Evolutionary conservation across 1,140 invertebrate genomes (phyloP).

Genomic region (Temnothorax longispinosus): DNA sequence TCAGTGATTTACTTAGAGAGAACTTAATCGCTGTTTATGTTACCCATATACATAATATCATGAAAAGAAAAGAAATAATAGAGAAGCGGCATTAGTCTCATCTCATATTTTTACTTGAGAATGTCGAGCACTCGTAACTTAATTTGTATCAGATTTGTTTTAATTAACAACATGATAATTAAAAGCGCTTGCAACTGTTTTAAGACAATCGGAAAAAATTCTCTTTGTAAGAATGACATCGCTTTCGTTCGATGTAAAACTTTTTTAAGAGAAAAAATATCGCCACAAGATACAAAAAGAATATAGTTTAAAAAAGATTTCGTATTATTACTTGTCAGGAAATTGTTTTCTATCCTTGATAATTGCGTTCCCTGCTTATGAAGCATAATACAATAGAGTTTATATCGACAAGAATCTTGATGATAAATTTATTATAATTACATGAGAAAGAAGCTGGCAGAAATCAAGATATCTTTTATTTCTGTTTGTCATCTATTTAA

Average conservation of each 20-base stretch:
- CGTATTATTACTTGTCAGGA: constrained; percentile 25
- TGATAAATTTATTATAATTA: neutral
- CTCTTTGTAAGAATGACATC: neutral
- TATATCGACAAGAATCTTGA: constrained; percentile 11
- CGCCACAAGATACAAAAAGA: neutral
- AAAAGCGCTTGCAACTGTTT: constrained; percentile 24
- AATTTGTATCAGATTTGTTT: constrained; percentile 25
- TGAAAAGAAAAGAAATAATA: constrained; percentile 16
- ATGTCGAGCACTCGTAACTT: neutral
- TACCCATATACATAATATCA: neutral
- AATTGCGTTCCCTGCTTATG: neutral
- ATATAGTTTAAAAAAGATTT: constrained; percentile 8
- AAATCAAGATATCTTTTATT: neutral
- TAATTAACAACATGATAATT: constrained; percentile 33
- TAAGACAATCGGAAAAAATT: constrained; percentile 25
- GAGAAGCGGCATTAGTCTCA: neutral
- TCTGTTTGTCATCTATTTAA: neutral
- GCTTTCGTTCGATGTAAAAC: neutral
- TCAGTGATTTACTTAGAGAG: constrained; percentile 9
- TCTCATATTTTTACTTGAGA: constrained; percentile 23
- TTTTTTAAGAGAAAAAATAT: neutral
- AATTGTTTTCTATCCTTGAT: neutral
- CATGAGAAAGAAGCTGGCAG: neutral
- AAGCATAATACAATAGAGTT: constrained; percentile 4
- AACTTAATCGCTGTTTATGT: constrained; percentile 46